Evolutionary conservation across 2,113 vertebrate species (phyloP).

Genomic region (Tautogolabrus adspersus): DNA sequence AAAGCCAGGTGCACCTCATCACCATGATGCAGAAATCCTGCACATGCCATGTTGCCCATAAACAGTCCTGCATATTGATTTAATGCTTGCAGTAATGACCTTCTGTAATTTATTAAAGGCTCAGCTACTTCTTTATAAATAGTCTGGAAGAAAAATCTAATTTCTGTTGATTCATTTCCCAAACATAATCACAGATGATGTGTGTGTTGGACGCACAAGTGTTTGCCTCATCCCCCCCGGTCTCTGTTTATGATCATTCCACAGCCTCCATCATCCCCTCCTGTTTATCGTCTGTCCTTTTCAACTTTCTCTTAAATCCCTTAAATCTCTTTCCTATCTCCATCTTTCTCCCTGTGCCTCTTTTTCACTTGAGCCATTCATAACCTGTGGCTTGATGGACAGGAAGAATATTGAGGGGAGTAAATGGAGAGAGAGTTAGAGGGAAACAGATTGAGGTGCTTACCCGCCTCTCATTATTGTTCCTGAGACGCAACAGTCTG

Average conservation of each 20-base stretch:
- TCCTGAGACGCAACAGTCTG: slow-evolving; percentile 19
- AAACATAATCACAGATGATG: neutral
- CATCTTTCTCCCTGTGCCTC: neutral
- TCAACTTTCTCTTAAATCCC: slow-evolving; percentile 43
- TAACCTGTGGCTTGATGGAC: slow-evolving; percentile 32
- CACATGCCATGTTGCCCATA: neutral
- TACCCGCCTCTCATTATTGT: neutral
- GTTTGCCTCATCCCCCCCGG: no score
- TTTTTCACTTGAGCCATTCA: neutral
- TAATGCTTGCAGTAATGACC: neutral
- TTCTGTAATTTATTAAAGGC: neutral
- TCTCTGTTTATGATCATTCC: neutral
- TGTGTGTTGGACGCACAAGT: neutral
- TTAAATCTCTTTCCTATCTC: neutral
- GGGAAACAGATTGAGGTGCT: slow-evolving; percentile 5
- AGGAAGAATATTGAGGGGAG: slow-evolving; percentile 20
- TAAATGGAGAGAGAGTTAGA: neutral
- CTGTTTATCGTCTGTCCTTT: slow-evolving; percentile 19
- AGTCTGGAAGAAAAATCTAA: neutral
- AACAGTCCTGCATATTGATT: neutral
- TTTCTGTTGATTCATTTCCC: neutral
- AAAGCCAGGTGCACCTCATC: slow-evolving; percentile 29
- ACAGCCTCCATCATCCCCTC: slow-evolving; percentile 11
- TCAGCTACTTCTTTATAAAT: neutral
- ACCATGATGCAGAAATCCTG: slow-evolving; percentile 24